Evolutionary conservation across 2,888 invertebrate genomes (phyloP), one percentile per base, ranked within the genome.

Genomic region (Eulithis testata): DNA sequence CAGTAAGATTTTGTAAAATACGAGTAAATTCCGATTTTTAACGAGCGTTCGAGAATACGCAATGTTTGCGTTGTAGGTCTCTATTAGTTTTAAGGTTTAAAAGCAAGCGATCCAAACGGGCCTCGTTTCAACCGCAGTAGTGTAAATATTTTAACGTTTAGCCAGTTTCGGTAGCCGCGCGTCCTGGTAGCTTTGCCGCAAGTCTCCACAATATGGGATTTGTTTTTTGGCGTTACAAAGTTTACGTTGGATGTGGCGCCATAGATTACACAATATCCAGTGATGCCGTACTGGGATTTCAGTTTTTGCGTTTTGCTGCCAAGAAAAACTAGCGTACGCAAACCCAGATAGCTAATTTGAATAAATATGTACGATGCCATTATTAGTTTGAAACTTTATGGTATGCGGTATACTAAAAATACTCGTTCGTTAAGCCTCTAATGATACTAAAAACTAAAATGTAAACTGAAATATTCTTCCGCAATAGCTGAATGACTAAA

Each of bases 71-170:
- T 69, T 71, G 66, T 73, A 74, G 73, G 74, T 74, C 73, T 77
- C 74, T 73, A 72, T 76, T 76, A 76, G 77, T 76, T 75, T 74
- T 73, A 75, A 73, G 75, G 75, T 71, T 79, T 73, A 73, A 75
- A 76, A 73, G 68, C 74, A 71, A 73, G 72, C 75, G 74, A 76
- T 77, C 76, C 62, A 73, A 74, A 74, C 77, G 73, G 80, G 79
- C 76, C 78, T 76, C 77, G 74, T 78, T 84, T 81, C 81, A 77
- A 83, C 87, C 84, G 82, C 85, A 82, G 67, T 83, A 82, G 67
- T 83, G 83, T 88, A 88, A 90, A 90, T 89, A 88, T 88, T 89
- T 87, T 85, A 89, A 84, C 83, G 79, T 71, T 75, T 70, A 70
- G 78, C 64, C 79, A 79, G 83, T 82, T 82, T 78, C 77, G 77